phyloP scores from a whole-genome alignment of 2,113 vertebrate genomes.

The Jacana jacana region DNA sequence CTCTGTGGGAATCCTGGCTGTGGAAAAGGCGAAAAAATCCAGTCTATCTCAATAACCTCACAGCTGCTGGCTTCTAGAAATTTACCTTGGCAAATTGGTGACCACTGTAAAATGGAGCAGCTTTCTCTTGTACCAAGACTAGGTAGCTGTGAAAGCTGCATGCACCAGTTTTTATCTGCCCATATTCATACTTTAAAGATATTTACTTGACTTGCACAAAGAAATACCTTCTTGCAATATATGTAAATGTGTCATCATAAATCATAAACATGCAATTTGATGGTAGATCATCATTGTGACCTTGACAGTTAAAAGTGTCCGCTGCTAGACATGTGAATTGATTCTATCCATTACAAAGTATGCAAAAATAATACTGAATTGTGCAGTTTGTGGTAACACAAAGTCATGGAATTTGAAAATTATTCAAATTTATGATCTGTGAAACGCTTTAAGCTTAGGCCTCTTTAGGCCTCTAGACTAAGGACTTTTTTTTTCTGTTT shows the following conservation, averaged over 20 bases:
- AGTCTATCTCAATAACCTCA: not conserved
- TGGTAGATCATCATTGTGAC: not conserved
- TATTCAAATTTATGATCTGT: not conserved
- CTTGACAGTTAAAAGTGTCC: not conserved
- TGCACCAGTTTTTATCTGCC: not conserved
- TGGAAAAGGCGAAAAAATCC: conserved; percentile 19
- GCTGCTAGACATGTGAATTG: not conserved
- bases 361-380: not conserved
- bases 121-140: not conserved
- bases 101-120: not conserved
- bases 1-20: conserved; percentile 19
- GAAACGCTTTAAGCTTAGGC: not conserved
- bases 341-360: not conserved
- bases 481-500: not conserved
- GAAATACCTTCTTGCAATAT: not conserved
- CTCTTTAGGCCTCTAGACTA: not conserved
- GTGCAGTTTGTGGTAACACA: not conserved
- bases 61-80: not conserved
- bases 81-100: not conserved
- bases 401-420: not conserved
- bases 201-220: not conserved
- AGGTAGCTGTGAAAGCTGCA: not conserved
- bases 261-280: not conserved
- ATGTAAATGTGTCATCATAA: not conserved
- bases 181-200: not conserved